Evolutionary conservation across 2,888 invertebrate species (phyloP), one percentile per base, ranked within the genome.

Genomic region (Chaetoderma sp.): DNA sequence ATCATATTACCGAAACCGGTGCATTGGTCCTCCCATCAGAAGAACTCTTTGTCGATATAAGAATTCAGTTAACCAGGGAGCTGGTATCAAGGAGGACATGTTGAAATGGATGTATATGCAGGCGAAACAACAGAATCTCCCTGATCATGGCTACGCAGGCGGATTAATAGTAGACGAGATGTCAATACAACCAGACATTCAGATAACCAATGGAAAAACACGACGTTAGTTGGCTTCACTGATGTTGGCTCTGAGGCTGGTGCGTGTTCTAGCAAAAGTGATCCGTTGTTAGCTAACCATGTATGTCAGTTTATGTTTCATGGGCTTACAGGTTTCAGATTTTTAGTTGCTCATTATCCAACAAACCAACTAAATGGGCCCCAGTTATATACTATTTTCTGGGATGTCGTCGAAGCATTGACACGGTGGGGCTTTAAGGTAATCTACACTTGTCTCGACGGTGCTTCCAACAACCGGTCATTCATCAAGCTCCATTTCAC

Each of bases 81-180:
- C 61, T 54, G 61, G 54, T 13, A 28, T 61, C 8, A 54, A 52
- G 16, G 18, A 61, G 1, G 42, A 54, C 18, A 54, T 54, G 42
- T 23, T 61, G 4, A 23, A 55, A 13, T 54, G 55, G 61, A 61
- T 61, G 60, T 60, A 23, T 23, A 33, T 21, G 39, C 23, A 50
- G 18, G 60, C 52, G 2, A 52, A 60, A 27, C 47, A 60, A 13
- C 27, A 36, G 23, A 18, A 52, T 6, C 10, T 52, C 10, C 60
- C 52, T 13, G 27, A 32, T 30, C 16, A 36, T 5, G 60, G 60
- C 6, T 60, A 36, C 27, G 36, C n/a, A 36, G 60, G 60, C 16
- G 60, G 60, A 4, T 39, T 60, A 5, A 39, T 60, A n/a, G 16
- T 52, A 8, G 52, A 60, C 44, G 60, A 60, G 44, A 60, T 60